Conservation (phyloP, 1,140 invertebrate species). For the Drosophila persimilis region DNA sequence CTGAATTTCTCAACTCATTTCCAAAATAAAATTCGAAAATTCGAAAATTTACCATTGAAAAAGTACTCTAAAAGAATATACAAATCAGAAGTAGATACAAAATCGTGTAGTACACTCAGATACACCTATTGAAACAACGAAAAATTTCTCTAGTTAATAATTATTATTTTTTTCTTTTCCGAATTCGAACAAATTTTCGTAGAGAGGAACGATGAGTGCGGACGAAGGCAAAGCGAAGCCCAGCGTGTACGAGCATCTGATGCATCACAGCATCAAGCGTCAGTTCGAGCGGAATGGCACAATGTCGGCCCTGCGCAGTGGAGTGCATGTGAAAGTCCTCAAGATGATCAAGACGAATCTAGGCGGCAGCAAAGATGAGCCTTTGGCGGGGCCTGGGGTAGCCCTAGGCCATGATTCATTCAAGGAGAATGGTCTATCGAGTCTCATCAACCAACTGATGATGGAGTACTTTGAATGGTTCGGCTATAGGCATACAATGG, state of each 20-base stretch:
- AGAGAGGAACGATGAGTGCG: constrained; percentile 26
- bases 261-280: constrained; percentile 43
- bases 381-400: constrained; percentile 17
- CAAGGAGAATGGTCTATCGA: constrained; percentile 12
- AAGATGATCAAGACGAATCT: constrained; percentile 37
- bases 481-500: constrained; percentile 63
- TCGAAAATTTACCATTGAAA: too few relatives aligned
- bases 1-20: too few relatives aligned
- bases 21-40: too few relatives aligned
- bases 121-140: background rate
- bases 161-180: too few relatives aligned
- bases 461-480: constrained; percentile 68
- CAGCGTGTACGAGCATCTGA: constrained; percentile 13
- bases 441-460: constrained; percentile 56
- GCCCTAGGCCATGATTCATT: background rate
- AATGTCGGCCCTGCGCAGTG: constrained; percentile 43
- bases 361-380: constrained; percentile 1
- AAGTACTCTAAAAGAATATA: background rate
- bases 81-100: background rate
- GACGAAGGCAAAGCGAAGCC: constrained; percentile 8
- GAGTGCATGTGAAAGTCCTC: constrained; percentile 52
- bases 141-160: too few relatives aligned
- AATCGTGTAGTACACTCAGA: background rate
- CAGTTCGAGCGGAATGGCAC: constrained; percentile 51
- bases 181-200: background rate